A percentile compares a stretch with the other conserved stretches of the same genome.
These are phyloP conservation scores for Drosophila putrida DNA, from an alignment of 2,888 invertebrate genomes.

Conservation along the genomic window DNA sequence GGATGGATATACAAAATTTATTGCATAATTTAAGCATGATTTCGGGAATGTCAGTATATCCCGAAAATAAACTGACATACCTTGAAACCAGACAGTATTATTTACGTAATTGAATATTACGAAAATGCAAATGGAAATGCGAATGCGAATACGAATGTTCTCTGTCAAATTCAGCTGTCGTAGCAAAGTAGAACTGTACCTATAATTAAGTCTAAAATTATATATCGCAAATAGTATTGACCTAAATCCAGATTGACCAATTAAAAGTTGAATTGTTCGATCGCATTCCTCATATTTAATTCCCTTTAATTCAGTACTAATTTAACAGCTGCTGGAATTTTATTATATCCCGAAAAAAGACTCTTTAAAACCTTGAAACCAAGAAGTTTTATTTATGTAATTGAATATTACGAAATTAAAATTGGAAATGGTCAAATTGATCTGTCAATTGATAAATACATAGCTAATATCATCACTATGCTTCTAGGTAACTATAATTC, in stretches of 20 bases:
- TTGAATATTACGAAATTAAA: background rate
- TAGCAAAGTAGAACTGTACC: no score
- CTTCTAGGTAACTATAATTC: no score
- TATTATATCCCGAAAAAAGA: slow-evolving; percentile 10
- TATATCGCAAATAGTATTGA: no score
- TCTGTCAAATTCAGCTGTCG: slow-evolving; percentile 5
- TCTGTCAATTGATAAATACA: slow-evolving; percentile 2
- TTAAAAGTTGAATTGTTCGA: no score
- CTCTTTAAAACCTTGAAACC: background rate
- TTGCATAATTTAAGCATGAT: slow-evolving; percentile 26
- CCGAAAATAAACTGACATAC: slow-evolving; percentile 12
- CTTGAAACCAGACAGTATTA: background rate
- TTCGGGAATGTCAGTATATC: background rate
- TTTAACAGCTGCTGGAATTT: background rate
- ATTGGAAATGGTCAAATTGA: background rate
- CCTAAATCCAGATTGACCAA: no score
- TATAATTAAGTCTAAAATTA: no score
- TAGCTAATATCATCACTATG: background rate
- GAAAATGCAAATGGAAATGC: background rate
- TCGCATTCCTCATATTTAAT: no score
- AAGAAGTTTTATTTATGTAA: background rate
- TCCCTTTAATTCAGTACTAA: no score
- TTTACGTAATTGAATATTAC: background rate
- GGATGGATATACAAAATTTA: slow-evolving; percentile 3
- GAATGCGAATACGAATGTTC: slow-evolving; percentile 1